Conservation (phyloP, 2,888 invertebrate species). For the Apamea sordens region DNA sequence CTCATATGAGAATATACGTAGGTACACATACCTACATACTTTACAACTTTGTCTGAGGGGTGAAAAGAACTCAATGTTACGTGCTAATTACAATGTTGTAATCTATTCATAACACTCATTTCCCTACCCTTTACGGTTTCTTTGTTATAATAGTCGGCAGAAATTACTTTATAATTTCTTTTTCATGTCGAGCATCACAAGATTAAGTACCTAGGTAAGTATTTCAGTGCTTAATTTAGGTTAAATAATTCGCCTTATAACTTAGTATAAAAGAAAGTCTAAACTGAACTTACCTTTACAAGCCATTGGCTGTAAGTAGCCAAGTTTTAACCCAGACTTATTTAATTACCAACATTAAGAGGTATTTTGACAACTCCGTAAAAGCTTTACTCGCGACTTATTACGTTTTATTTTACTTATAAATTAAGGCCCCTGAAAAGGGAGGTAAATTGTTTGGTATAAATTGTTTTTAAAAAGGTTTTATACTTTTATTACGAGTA, state of each 20-base stretch:
- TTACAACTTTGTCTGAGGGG: neutral
- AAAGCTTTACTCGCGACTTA: conserved; percentile 32
- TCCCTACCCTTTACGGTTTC: neutral
- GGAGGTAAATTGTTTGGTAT: conserved; percentile 11
- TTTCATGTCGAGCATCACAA: neutral
- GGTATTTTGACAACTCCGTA: conserved; percentile 50
- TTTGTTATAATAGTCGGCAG: neutral
- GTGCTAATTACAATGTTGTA: neutral
- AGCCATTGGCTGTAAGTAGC: conserved; percentile 43
- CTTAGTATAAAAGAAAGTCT: conserved; percentile 29
- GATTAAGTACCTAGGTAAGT: conserved; percentile 27
- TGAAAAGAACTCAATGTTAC: too few species aligned
- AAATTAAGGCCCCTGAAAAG: conserved; percentile 15
- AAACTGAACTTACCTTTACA: conserved; percentile 41
- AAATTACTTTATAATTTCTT: conserved; percentile 10
- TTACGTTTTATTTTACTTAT: conserved; percentile 31
- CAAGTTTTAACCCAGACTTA: conserved; percentile 45
- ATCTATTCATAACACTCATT: neutral
- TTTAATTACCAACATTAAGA: conserved; percentile 52
- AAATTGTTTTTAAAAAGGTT: neutral
- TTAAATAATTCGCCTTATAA: conserved; percentile 33
- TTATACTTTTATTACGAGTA: neutral
- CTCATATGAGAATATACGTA: neutral
- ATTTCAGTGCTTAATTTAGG: conserved; percentile 29
- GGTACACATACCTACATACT: neutral